Evolutionary conservation across 1,140 invertebrate species (phyloP).

Genomic region (Brachionus asplanchnoidis): DNA sequence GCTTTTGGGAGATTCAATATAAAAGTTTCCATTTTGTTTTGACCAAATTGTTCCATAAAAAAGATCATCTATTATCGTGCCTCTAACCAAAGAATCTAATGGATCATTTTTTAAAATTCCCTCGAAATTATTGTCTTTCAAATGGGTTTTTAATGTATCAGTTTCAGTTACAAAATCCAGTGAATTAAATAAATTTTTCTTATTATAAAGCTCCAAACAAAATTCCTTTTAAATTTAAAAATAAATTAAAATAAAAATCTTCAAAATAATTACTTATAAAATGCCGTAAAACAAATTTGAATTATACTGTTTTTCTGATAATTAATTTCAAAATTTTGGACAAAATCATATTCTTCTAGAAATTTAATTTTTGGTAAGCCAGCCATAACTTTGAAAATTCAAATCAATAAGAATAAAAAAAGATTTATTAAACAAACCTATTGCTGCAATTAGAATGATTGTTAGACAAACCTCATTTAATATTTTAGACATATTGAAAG

Average conservation of each 20-base stretch:
- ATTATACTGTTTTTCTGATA: not conserved
- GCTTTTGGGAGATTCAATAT: not conserved
- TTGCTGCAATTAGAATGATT: not conserved
- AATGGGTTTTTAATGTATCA: not conserved
- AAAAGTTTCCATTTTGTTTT: not conserved
- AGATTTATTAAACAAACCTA: not conserved
- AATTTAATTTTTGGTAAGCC: not conserved
- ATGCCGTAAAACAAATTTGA: not conserved
- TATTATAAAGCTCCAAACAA: not conserved
- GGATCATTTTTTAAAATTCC: not conserved
- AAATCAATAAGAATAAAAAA: not conserved
- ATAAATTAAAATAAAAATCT: not conserved
- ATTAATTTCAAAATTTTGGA: not conserved
- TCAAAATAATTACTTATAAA: not conserved
- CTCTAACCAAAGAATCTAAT: not conserved
- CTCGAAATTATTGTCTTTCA: not conserved
- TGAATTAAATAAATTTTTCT: not conserved
- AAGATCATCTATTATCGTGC: not conserved
- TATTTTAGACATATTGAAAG: not conserved
- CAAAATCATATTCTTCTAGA: not conserved
- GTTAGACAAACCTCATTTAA: not conserved
- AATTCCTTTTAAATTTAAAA: not conserved
- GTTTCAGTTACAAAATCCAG: not conserved
- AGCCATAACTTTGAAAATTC: not conserved
- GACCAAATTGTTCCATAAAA: conserved; percentile 10